phyloP scores from a whole-genome alignment of 2,113 vertebrate genomes.

The Butorides virescens region DNA sequence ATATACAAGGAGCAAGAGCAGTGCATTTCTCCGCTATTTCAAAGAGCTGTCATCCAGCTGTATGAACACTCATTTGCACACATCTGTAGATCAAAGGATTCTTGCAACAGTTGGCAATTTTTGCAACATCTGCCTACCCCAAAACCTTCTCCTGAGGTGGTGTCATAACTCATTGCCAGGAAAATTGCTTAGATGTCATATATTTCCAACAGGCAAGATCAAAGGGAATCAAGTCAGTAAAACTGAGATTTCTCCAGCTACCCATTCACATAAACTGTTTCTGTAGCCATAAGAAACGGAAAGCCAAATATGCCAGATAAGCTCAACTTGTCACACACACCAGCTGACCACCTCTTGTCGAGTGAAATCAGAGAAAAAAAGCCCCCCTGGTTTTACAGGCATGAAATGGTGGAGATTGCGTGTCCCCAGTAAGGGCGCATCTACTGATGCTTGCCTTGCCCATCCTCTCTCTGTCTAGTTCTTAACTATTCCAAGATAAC shows the following conservation, averaged over 20 bases:
- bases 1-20: not conserved
- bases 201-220: not conserved
- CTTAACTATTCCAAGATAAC: not conserved
- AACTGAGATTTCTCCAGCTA: constrained; percentile 3
- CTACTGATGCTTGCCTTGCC: not conserved
- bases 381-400: not conserved
- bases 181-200: constrained; percentile 22
- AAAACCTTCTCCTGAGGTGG: not conserved
- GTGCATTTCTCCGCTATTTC: not conserved
- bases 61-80: not conserved
- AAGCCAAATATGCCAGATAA: not conserved
- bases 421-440: not conserved
- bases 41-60: not conserved
- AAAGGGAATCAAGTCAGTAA: not conserved
- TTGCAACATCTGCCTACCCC: not conserved
- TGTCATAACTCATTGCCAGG: constrained; percentile 5
- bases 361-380: not conserved
- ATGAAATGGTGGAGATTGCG: not conserved
- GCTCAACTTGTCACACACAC: not conserved
- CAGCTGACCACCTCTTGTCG: not conserved
- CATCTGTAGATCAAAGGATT: not conserved
- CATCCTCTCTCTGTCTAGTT: not conserved
- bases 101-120: not conserved
- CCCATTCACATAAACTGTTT: not conserved
- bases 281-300: not conserved